These are phyloP conservation scores for Sinocyclocheilus maitianheensis DNA, from an alignment of 2,113 vertebrate species.

Conservation along the genomic window DNA sequence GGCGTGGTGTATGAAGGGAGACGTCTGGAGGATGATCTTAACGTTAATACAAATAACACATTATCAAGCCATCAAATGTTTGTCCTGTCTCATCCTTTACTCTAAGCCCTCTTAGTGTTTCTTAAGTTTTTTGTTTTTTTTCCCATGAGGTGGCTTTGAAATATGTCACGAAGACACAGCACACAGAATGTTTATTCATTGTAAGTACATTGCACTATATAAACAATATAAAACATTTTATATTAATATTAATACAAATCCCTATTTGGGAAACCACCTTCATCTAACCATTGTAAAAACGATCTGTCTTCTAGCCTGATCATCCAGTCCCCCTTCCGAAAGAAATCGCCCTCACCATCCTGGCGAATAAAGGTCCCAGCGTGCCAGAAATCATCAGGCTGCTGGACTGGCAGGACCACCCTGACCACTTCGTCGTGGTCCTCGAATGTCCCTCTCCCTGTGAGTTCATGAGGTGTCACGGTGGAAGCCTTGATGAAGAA, in stretches of 20 bases:
- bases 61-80: neutral
- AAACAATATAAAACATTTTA: neutral
- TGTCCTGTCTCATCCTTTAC: too few species aligned
- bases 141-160: too few species aligned
- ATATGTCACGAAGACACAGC: too few species aligned
- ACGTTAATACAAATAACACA: neutral
- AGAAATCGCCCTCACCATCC: constrained; percentile 8
- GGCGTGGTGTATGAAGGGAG: too few species aligned
- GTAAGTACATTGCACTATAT: neutral
- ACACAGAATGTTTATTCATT: neutral
- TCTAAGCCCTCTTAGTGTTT: neutral
- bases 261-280: neutral
- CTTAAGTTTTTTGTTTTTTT: too few species aligned
- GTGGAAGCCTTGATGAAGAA: neutral
- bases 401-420: neutral
- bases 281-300: neutral
- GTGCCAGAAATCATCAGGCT: neutral
- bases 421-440: neutral
- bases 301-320: neutral
- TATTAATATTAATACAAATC: neutral
- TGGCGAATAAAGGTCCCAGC: neutral
- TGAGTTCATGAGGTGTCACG: neutral
- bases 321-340: neutral
- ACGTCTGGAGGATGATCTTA: too few species aligned
- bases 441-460: constrained; percentile 11